These are phyloP conservation scores for Reinhardtius hippoglossoides DNA, from an alignment of 2,113 vertebrate genomes.

Conservation along the genomic window DNA sequence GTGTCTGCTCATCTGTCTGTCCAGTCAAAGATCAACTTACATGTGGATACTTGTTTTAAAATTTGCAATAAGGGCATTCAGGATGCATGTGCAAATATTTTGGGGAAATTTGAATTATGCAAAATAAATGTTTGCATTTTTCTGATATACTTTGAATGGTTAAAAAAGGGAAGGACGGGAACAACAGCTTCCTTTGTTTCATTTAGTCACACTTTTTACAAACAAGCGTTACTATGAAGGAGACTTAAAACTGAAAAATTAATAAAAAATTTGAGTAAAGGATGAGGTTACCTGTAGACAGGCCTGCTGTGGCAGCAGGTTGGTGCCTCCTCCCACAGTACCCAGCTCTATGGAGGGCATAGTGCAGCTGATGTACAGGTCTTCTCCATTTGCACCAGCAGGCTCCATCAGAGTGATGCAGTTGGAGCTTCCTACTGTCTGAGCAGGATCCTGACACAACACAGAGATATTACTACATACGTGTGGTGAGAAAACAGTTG, in stretches of 20 bases:
- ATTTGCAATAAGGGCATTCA: too few relatives aligned
- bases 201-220: too few relatives aligned
- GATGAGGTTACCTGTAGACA: slow-evolving; percentile 90
- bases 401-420: slow-evolving; percentile 97
- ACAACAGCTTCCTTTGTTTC: too few relatives aligned
- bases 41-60: too few relatives aligned
- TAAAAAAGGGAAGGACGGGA: too few relatives aligned
- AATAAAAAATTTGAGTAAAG: neutral
- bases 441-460: slow-evolving; percentile 90
- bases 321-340: slow-evolving; percentile 96
- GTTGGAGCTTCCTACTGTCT: slow-evolving; percentile 95
- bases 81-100: neutral
- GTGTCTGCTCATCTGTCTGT: too few relatives aligned
- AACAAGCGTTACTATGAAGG: neutral
- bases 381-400: slow-evolving; percentile 85
- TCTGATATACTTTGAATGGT: too few relatives aligned
- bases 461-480: too few relatives aligned
- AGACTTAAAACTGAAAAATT: neutral
- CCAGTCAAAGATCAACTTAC: too few relatives aligned
- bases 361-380: slow-evolving; percentile 96
- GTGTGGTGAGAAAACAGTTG: too few relatives aligned
- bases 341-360: slow-evolving; percentile 99
- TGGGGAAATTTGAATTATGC: too few relatives aligned
- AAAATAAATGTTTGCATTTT: neutral
- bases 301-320: slow-evolving; percentile 92